Percentiles rank a stretch among this genome's conserved stretches.
Evolutionary conservation across 2,113 vertebrate genomes (phyloP).

Genomic region (Oxyruncus cristatus): DNA sequence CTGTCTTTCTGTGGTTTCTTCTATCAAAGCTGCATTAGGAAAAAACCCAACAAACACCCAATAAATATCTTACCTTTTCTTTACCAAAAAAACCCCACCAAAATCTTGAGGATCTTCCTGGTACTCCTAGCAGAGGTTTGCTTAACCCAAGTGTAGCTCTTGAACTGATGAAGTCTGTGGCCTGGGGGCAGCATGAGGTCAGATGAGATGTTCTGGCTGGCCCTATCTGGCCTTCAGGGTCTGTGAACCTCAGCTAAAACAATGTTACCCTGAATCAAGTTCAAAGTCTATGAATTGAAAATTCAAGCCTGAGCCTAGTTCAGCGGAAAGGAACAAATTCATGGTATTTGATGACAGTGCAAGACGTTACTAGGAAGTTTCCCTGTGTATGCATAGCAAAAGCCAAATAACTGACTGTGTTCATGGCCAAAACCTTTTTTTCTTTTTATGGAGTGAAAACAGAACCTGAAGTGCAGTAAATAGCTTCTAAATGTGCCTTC

Average conservation of each 20-base stretch:
- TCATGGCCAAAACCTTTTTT: constrained; percentile 14
- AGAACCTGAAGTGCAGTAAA: constrained; percentile 9
- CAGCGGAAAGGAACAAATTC: constrained; percentile 22
- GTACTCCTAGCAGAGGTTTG: neutral
- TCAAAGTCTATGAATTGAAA: constrained; percentile 18
- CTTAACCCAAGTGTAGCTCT: neutral
- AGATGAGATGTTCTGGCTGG: constrained; percentile 3
- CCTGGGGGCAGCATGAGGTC: neutral
- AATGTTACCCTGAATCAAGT: constrained; percentile 45
- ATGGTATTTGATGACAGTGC: constrained; percentile 59
- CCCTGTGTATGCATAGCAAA: neutral
- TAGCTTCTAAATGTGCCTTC: constrained; percentile 1
- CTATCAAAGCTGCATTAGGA: neutral
- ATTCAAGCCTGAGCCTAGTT: constrained; percentile 13
- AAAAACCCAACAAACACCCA: neutral
- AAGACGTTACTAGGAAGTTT: constrained; percentile 34
- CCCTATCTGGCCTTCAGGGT: neutral
- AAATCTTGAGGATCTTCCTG: neutral
- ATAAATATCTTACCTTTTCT: neutral
- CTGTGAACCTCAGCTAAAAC: constrained; percentile 42
- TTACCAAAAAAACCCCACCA: rapidly evolving
- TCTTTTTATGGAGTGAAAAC: constrained; percentile 38
- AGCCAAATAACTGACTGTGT: constrained; percentile 12
- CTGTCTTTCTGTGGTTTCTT: neutral
- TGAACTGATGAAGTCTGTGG: neutral